These are phyloP conservation scores for Cossypha niveicapilla DNA, from an alignment of 2,797 vertebrate genomes.

Conservation along the genomic window DNA sequence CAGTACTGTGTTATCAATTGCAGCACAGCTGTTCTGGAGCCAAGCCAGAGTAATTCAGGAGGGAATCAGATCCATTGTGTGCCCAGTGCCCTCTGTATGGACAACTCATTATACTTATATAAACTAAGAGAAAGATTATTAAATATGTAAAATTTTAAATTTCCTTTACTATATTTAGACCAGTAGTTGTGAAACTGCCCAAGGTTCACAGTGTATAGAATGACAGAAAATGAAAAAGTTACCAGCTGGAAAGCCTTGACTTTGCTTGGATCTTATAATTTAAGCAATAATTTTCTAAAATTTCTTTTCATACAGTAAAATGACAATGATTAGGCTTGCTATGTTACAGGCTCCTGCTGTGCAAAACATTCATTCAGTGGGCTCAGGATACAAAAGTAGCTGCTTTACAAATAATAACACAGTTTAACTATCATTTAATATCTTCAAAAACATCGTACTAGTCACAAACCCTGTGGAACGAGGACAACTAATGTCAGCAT, in stretches of 20 bases:
- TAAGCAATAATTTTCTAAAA: slow-evolving; percentile 55
- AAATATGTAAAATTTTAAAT: background rate
- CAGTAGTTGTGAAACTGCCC: background rate
- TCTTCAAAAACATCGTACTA: slow-evolving; percentile 17
- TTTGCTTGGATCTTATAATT: slow-evolving; percentile 55
- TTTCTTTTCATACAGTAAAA: slow-evolving; percentile 55
- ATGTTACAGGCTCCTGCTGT: slow-evolving; percentile 12
- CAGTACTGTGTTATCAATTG: background rate
- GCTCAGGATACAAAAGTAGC: slow-evolving; percentile 17
- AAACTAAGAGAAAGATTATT: background rate
- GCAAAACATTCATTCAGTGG: slow-evolving; percentile 32
- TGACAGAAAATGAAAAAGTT: background rate
- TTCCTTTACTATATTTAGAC: background rate
- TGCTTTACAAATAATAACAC: slow-evolving; percentile 56
- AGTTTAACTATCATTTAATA: slow-evolving; percentile 33
- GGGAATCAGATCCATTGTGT: background rate
- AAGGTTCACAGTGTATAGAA: background rate
- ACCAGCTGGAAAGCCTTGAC: slow-evolving; percentile 27
- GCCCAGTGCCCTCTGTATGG: background rate
- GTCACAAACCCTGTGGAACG: background rate
- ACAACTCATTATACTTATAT: background rate
- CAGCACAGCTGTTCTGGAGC: background rate
- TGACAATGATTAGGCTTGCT: slow-evolving; percentile 20
- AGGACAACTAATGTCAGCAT: slow-evolving; percentile 45
- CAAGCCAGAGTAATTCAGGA: background rate